Evolutionary conservation across 2,888 invertebrate species (phyloP).

Genomic region (Nowickia ferox): DNA sequence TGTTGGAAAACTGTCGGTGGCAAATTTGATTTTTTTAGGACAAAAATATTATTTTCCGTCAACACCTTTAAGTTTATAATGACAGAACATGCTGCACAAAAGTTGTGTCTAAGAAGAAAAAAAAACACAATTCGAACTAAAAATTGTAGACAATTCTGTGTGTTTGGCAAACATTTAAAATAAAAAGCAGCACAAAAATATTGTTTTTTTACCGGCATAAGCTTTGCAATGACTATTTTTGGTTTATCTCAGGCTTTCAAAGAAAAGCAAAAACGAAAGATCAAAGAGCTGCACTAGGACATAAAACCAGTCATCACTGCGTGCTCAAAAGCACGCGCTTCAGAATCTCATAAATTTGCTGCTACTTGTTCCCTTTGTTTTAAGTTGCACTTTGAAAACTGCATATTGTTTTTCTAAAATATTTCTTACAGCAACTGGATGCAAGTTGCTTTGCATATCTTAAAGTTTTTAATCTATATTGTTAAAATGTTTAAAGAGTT

Average conservation of each 20-base stretch:
- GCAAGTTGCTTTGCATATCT: slow-evolving; percentile 65
- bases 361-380: slow-evolving; percentile 49
- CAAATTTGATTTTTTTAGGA: slow-evolving; percentile 59
- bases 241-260: background rate
- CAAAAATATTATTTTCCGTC: slow-evolving; percentile 69
- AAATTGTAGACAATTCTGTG: slow-evolving; percentile 15
- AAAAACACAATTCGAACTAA: background rate
- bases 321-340: slow-evolving; percentile 67
- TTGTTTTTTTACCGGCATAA: slow-evolving; percentile 49
- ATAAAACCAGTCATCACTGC: slow-evolving; percentile 58
- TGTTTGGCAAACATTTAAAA: background rate
- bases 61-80: slow-evolving; percentile 67
- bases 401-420: slow-evolving; percentile 20
- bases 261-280: slow-evolving; percentile 20
- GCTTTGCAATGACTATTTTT: slow-evolving; percentile 44
- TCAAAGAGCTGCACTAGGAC: slow-evolving; percentile 48
- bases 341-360: slow-evolving; percentile 45
- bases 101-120: background rate
- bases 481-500: slow-evolving; percentile 21
- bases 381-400: background rate
- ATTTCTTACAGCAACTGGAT: slow-evolving; percentile 24
- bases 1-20: slow-evolving; percentile 44
- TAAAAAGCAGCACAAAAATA: slow-evolving; percentile 16
- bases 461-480: slow-evolving; percentile 40
- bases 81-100: slow-evolving; percentile 62